Base-by-base conservation (phyloP, 2,888 invertebrate genomes). In the Dione vanillae region DNA sequence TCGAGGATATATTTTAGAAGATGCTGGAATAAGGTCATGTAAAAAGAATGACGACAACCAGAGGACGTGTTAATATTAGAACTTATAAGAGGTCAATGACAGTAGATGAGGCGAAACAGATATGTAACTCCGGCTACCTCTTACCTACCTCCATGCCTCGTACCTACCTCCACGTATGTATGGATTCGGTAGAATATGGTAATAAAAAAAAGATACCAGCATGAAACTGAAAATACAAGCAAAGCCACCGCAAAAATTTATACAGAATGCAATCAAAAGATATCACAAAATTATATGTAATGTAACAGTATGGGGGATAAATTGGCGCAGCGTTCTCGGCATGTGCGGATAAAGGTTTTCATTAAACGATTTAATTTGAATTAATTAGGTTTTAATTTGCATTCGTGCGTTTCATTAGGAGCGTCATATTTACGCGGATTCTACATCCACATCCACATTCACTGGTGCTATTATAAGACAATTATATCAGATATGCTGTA, bases 361-460 rank as follows among this genome's bases (percentile, higher is more conserved):
- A 74, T 74, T 75, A 74, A 74, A 71, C 74, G 69, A 75, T 78
- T 78, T 77, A 75, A 78, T 78, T 75, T 74, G 74, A 72, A 78
- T 78, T 77, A 78, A 78, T 76, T 72, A 67, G 65, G 72, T 74
- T 78, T 78, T 77, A 78, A 78, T 78, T 75, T 74, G 75, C 67
- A 49, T 70, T 62, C 66, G 72, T 72, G 66, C 70, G 72, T 71
- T 71, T 71, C 70, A 71, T 71, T 71, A 62, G 62, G 40, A 47
- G 41, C 70, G 62, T 71, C 70, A 71, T 62, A 67, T 67, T 56
- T 69, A 65, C 58, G 41, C 43, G 65, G 62, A 47, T 69, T 69
- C 43, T 47, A 54, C 40, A 56, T 69, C 19, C 51, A 37, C 37
- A 64, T 69, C 35, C 47, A 54, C 40, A 56, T 69, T 40, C 51